phyloP scores from a whole-genome alignment of 2,113 vertebrate genomes.

The Crotalus viridis region DNA sequence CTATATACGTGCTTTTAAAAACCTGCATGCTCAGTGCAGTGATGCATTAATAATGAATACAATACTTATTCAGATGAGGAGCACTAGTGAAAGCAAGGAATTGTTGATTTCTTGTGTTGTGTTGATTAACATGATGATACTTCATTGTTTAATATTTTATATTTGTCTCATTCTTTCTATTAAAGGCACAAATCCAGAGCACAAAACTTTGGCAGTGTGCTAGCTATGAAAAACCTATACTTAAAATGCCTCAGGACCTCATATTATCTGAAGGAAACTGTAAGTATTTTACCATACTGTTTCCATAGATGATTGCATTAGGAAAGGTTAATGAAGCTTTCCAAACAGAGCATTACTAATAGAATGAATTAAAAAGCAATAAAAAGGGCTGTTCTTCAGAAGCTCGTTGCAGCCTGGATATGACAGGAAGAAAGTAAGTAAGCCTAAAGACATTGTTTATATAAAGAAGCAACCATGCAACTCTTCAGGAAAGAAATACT shows the following conservation, averaged over 20 bases:
- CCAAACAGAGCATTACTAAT: constrained; percentile 14
- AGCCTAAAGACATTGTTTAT: background rate
- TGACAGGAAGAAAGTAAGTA: background rate
- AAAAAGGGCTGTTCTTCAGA: background rate
- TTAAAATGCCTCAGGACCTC: background rate
- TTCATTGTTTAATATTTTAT: background rate
- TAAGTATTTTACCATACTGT: background rate
- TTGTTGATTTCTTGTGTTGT: background rate
- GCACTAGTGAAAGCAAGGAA: background rate
- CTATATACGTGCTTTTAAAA: background rate
- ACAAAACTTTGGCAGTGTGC: background rate
- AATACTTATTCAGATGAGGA: background rate
- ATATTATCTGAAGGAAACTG: background rate
- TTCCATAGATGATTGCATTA: background rate
- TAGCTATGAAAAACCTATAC: background rate
- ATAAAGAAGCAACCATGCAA: background rate
- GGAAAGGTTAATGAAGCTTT: background rate
- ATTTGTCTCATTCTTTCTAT: background rate
- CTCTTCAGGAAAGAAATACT: background rate
- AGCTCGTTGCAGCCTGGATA: background rate
- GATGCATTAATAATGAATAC: background rate
- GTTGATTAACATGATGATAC: background rate
- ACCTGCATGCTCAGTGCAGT: background rate
- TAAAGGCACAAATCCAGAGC: background rate
- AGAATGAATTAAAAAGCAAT: constrained; percentile 21